A percentile compares a stretch with the other conserved stretches of the same genome.
These are phyloP conservation scores for Menidia menidia DNA, from an alignment of 2,797 vertebrate species.

Conservation along the genomic window DNA sequence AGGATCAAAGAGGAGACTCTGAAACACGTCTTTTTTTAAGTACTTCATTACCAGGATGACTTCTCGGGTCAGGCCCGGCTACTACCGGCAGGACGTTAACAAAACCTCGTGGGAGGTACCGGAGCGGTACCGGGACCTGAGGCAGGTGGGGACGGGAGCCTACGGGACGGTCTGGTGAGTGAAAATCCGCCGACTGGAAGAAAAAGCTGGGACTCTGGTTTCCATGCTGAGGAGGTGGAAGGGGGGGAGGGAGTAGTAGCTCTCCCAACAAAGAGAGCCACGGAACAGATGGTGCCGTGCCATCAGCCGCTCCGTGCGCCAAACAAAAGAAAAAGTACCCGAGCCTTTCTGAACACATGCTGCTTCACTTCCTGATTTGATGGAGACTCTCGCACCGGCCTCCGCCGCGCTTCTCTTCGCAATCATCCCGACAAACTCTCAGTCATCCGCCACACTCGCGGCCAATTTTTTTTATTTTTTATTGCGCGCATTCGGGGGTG, in stretches of 20 bases:
- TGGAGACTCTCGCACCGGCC: conserved; percentile 35
- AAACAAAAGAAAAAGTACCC: conserved; percentile 59
- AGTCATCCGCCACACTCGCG: background rate
- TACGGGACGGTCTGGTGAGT: conserved; percentile 97
- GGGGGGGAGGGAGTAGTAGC: background rate
- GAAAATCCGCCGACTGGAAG: background rate
- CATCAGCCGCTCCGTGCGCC: conserved; percentile 18
- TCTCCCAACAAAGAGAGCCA: conserved; percentile 42
- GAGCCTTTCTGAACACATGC: conserved; percentile 42
- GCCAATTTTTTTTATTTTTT: background rate
- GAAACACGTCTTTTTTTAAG: rapidly evolving
- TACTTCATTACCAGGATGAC: conserved; percentile 75
- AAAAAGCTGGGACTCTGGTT: background rate
- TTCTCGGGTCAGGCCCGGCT: conserved; percentile 83
- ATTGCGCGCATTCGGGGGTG: background rate
- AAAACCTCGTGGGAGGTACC: conserved; percentile 94
- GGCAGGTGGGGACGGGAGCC: conserved; percentile 92
- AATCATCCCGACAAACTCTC: background rate
- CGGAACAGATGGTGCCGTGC: conserved; percentile 54
- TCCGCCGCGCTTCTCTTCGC: background rate
- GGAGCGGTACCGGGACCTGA: conserved; percentile 90
- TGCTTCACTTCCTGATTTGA: conserved; percentile 71
- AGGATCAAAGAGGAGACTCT: background rate
- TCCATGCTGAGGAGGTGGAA: background rate
- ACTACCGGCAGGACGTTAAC: conserved; percentile 89